These are phyloP conservation scores for Synanthedon myopaeformis DNA, from an alignment of 2,888 invertebrate species.

Conservation along the genomic window DNA sequence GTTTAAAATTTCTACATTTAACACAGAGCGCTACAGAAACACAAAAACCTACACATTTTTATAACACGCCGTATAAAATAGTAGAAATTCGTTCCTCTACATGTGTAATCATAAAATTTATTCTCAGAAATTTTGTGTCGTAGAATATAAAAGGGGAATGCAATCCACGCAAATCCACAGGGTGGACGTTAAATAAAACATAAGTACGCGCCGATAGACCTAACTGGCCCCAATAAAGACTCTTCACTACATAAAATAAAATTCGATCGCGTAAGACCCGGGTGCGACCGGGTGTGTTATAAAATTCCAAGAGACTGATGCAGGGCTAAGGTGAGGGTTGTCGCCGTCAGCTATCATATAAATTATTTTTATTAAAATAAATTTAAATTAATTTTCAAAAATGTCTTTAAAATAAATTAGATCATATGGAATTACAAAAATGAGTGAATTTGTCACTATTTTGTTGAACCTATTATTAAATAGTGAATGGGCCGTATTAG, in stretches of 20 bases:
- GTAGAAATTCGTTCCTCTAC: too few relatives aligned
- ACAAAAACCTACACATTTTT: too few relatives aligned
- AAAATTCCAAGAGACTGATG: constrained; percentile 31
- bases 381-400: too few relatives aligned
- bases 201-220: constrained; percentile 43
- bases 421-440: too few relatives aligned
- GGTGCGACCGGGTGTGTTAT: constrained; percentile 23
- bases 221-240: constrained; percentile 47
- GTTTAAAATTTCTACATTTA: too few relatives aligned
- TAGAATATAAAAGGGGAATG: constrained; percentile 14
- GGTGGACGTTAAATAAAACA: constrained; percentile 59
- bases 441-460: too few relatives aligned
- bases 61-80: too few relatives aligned
- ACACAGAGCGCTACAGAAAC: too few relatives aligned
- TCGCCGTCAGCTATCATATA: too few relatives aligned
- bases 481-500: constrained; percentile 3
- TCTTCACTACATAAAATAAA: constrained; percentile 53
- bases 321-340: constrained; percentile 30
- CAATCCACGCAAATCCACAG: constrained; percentile 54
- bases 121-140: not conserved
- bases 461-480: too few relatives aligned
- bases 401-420: too few relatives aligned
- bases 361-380: too few relatives aligned
- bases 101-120: not conserved
- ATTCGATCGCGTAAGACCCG: constrained; percentile 37